A percentile compares a stretch with the other conserved stretches of the same genome.
Evolutionary conservation across 2,113 vertebrate genomes (phyloP).

Genomic region (Pelodiscus sinensis): DNA sequence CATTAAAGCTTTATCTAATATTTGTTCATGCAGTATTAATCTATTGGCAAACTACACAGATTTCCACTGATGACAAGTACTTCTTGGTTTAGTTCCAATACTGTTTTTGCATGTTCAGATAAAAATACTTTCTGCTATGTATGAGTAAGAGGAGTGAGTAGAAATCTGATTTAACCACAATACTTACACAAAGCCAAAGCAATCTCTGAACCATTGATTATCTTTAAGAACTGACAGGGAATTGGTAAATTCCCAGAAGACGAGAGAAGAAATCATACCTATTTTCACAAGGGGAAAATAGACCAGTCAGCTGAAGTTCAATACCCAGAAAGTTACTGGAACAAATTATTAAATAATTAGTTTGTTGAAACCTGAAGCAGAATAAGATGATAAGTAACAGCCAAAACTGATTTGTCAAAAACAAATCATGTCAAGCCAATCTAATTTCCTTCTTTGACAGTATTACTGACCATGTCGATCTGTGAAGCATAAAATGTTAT

Average conservation of each 20-base stretch:
- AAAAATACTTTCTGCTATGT: conserved; percentile 15
- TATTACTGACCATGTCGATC: too few relatives aligned
- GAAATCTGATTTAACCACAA: conserved; percentile 18
- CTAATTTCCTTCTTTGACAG: too few relatives aligned
- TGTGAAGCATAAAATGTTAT: too few relatives aligned
- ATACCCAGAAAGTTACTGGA: neutral
- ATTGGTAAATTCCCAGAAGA: neutral
- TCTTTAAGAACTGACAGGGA: neutral
- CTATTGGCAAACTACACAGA: conserved; percentile 29
- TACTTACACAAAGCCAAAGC: neutral
- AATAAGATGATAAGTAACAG: neutral
- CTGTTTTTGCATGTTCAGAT: neutral
- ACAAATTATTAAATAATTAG: neutral
- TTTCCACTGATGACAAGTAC: conserved; percentile 39
- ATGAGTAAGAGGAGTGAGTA: neutral
- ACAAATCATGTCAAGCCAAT: too few relatives aligned
- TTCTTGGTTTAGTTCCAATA: conserved; percentile 42
- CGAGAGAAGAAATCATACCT: neutral
- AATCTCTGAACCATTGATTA: neutral
- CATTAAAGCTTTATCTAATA: conserved; percentile 64
- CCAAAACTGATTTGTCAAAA: neutral
- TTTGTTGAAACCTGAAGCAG: neutral
- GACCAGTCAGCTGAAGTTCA: neutral
- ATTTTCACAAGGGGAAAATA: neutral
- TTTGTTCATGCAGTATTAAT: conserved; percentile 61